phyloP scores from a whole-genome alignment of 1,140 invertebrate genomes.

The Campoletis sonorensis region DNA sequence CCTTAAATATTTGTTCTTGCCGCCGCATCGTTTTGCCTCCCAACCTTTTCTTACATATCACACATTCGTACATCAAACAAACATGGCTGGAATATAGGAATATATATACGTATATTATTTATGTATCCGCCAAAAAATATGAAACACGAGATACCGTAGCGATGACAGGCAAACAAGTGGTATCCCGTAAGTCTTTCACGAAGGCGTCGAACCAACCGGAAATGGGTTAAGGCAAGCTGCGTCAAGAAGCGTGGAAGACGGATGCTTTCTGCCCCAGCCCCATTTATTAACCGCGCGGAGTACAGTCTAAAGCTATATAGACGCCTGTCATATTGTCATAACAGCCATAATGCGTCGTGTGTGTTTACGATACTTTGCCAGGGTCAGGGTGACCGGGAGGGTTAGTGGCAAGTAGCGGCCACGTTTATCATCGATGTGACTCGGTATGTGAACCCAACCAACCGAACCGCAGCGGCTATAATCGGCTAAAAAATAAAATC shows the following conservation, averaged over 20 bases:
- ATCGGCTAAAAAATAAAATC: constrained; percentile 55
- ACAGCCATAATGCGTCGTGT: background rate
- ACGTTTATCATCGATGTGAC: background rate
- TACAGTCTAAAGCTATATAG: constrained; percentile 6
- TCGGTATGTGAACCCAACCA: background rate
- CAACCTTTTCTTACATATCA: background rate
- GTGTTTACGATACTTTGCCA: background rate
- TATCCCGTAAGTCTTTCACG: constrained; percentile 7
- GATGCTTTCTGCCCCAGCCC: background rate
- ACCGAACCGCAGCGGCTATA: constrained; percentile 16
- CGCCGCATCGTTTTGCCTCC: background rate
- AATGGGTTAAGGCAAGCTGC: constrained; percentile 38
- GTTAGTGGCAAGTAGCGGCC: background rate
- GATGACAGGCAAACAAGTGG: constrained; percentile 44
- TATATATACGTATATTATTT: background rate
- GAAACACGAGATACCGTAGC: constrained; percentile 36
- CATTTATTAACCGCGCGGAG: constrained; percentile 29
- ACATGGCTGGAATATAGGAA: background rate
- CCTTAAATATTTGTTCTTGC: constrained; percentile 38
- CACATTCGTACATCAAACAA: background rate
- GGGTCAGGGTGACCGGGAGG: background rate
- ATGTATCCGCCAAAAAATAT: background rate
- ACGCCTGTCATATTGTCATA: constrained; percentile 13
- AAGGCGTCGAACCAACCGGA: constrained; percentile 38
- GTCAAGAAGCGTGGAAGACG: constrained; percentile 27